phyloP scores from a whole-genome alignment of 2,113 vertebrate genomes.

The Chiloscyllium plagiosum region DNA sequence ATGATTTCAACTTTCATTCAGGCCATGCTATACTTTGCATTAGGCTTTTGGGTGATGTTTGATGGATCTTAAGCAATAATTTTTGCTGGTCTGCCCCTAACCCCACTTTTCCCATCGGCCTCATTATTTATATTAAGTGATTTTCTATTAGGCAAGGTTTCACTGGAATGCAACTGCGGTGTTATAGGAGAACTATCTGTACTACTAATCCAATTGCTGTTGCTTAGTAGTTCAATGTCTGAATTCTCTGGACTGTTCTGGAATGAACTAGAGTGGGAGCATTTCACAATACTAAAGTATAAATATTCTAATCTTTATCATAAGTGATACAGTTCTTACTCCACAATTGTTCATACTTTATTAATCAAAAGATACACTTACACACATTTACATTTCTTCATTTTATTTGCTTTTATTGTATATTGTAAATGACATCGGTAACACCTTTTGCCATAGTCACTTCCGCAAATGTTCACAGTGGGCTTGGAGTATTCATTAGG shows the following conservation, averaged over 20 bases:
- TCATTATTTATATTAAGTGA: no score
- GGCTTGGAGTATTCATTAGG: background rate
- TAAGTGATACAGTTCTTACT: background rate
- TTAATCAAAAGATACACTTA: conserved; percentile 3
- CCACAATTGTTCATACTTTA: background rate
- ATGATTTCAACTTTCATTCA: no score
- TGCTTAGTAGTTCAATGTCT: background rate
- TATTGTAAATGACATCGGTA: background rate
- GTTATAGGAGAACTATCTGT: no score
- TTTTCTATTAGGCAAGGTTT: no score
- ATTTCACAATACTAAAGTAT: background rate
- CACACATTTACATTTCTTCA: background rate
- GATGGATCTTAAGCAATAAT: no score
- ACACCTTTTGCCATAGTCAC: background rate
- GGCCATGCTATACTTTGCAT: no score
- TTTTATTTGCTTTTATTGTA: conserved; percentile 2
- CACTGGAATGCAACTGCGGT: no score
- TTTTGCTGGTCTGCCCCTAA: no score
- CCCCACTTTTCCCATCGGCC: no score
- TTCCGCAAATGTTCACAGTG: background rate
- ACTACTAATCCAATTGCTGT: background rate
- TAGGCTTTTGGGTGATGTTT: no score
- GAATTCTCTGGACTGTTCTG: background rate
- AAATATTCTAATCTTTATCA: background rate
- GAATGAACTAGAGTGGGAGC: background rate